phyloP scores from a whole-genome alignment of 2,888 invertebrate species.

The Callyntrura guangdongensis region DNA sequence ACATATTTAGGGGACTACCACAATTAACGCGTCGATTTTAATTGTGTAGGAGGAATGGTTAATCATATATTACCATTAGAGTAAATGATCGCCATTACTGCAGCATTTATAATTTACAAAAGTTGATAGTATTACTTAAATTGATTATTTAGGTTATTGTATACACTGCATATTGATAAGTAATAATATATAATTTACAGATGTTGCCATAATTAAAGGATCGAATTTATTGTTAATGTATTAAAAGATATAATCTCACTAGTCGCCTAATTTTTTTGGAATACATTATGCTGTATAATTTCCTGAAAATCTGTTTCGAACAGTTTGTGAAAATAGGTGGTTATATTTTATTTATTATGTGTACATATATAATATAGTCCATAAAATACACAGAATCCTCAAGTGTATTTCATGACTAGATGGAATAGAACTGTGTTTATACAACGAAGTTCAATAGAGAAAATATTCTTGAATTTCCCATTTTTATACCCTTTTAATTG shows the following conservation, averaged over 20 bases:
- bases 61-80: background rate
- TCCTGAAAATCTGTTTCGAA: background rate
- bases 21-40: background rate
- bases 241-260: conserved; percentile 32
- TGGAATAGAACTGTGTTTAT: too few relatives aligned
- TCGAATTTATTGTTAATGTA: background rate
- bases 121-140: too few relatives aligned
- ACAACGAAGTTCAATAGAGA: background rate
- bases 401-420: conserved; percentile 67
- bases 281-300: background rate
- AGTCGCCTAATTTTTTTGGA: background rate
- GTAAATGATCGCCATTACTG: background rate
- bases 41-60: too few relatives aligned
- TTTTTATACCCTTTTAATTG: conserved; percentile 12
- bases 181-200: background rate
- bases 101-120: background rate
- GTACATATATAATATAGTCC: background rate
- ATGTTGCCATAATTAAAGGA: background rate
- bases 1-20: background rate
- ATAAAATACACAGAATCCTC: conserved; percentile 52
- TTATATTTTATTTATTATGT: background rate
- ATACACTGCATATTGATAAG: background rate
- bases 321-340: conserved; percentile 24
- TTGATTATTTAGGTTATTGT: background rate
- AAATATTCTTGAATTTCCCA: conserved; percentile 26